A percentile compares a stretch with the other conserved stretches of the same genome.
phyloP scores from a whole-genome alignment of 1,140 invertebrate species.

The Cyclina sinensis region DNA sequence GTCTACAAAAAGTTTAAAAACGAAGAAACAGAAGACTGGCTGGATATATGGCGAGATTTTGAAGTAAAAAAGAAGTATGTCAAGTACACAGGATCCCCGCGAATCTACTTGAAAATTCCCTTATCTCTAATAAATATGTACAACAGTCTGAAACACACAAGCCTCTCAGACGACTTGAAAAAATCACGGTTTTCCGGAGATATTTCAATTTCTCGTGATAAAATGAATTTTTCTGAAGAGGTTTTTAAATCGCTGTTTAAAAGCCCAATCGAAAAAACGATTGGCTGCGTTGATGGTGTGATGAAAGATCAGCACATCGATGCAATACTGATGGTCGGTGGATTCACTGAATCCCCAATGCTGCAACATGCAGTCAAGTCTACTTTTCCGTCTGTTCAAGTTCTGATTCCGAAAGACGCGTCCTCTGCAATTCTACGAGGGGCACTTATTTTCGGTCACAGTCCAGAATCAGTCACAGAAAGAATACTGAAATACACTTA shows the following conservation, averaged over 20 bases:
- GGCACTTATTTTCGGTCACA: constrained; percentile 17
- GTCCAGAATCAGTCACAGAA: background rate
- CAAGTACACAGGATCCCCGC: too few species aligned
- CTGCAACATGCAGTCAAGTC: background rate
- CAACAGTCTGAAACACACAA: background rate
- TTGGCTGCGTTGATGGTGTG: background rate
- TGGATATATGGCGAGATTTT: constrained; percentile 18
- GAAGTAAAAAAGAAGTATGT: constrained; percentile 3
- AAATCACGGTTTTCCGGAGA: background rate
- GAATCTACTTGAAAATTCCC: background rate
- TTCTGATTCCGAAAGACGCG: background rate
- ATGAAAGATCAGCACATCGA: background rate
- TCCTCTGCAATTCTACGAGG: background rate
- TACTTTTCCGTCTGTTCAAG: background rate
- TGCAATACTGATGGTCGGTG: constrained; percentile 22
- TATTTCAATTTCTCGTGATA: background rate
- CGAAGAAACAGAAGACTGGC: background rate
- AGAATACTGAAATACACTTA: constrained; percentile 9
- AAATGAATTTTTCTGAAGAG: background rate
- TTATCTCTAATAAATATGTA: background rate
- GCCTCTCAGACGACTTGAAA: background rate
- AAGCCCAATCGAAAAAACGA: background rate
- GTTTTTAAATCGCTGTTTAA: background rate
- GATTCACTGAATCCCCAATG: background rate
- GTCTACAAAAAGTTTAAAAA: background rate